Evolutionary conservation across 2,888 invertebrate genomes (phyloP).

Genomic region (Eupeodes latifasciatus): DNA sequence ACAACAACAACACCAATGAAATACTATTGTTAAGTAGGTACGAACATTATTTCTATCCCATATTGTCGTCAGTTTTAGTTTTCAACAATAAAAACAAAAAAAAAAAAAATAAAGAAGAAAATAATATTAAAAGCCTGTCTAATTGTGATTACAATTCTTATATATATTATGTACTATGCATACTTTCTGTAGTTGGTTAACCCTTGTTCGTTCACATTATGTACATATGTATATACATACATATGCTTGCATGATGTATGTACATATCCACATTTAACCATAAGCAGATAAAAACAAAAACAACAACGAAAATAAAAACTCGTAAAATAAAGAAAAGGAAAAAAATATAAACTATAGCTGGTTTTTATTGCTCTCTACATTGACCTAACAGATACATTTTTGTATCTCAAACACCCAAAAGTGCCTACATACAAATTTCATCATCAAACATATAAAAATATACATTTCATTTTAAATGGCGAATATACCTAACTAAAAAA

Average conservation of each 20-base stretch:
- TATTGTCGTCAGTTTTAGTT: constrained; percentile 1
- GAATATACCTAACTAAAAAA: constrained; percentile 24
- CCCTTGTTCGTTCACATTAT: constrained; percentile 62
- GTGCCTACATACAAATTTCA: not conserved
- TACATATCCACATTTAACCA: constrained; percentile 8
- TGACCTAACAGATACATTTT: constrained; percentile 58
- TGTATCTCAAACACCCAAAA: constrained; percentile 41
- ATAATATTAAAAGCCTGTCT: constrained; percentile 40
- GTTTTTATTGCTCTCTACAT: constrained; percentile 28
- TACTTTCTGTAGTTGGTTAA: constrained; percentile 57
- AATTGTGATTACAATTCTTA: constrained; percentile 16
- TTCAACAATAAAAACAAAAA: constrained; percentile 29
- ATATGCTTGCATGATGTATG: not conserved
- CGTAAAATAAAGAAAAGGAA: constrained; percentile 49
- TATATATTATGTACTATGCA: constrained; percentile 5
- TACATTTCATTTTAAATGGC: constrained; percentile 37
- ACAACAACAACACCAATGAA: not conserved
- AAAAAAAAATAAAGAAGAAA: constrained; percentile 54
- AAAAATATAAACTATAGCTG: constrained; percentile 35
- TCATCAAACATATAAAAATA: not conserved
- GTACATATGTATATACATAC: not conserved
- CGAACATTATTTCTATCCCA: not conserved
- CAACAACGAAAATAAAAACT: constrained; percentile 1
- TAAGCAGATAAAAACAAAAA: constrained; percentile 26
- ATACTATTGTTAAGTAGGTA: not conserved